Base-by-base conservation (phyloP, 2,888 invertebrate species). In the Brenthis ino region DNA sequence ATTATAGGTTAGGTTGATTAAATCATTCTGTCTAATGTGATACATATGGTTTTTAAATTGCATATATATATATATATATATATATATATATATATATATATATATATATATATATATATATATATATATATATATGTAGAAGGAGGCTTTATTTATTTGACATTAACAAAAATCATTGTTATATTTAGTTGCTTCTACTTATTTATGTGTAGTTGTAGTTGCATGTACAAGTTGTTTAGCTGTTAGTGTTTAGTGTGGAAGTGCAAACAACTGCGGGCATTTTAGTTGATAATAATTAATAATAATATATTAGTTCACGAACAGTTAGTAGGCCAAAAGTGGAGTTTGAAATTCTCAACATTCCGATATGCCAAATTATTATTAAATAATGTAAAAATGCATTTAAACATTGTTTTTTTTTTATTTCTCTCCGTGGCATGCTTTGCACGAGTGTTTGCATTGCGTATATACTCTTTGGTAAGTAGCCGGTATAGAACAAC, bases 1-100 rank as follows among this genome's bases (percentile, higher is more conserved):
- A 92, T 92, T 92, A 92, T 92, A 92, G 92, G 89, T 89, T 91
- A 92, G 88, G 72, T 86, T 84, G 82, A 83, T 85, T 77, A 84
- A 85, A 84, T 86, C 77, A 79, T 80, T 80, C 80, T 85, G 79
- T 86, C 79, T 85, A 80, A 83, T 89, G 89, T 89, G 87, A 87
- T 90, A 86, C 70, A 75, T 68, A 68, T 72, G 83, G 79, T 83
- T 80, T 80, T 82, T 76, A 77, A 81, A 77, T 82, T 82, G 76
- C 82, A 80, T 86, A 82, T 79, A 81, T 80, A 78, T 83, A 81
- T 82, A n/a, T n/a, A n/a, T n/a, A n/a, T n/a, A n/a, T n/a, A n/a
- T n/a, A n/a, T n/a, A n/a, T n/a, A n/a, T n/a, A n/a, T n/a, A n/a
- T n/a, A n/a, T n/a, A n/a, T n/a, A n/a, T n/a, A n/a, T n/a, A n/a